Base-by-base conservation (phyloP, 2,797 vertebrate species). In the Fundulus diaphanus region DNA sequence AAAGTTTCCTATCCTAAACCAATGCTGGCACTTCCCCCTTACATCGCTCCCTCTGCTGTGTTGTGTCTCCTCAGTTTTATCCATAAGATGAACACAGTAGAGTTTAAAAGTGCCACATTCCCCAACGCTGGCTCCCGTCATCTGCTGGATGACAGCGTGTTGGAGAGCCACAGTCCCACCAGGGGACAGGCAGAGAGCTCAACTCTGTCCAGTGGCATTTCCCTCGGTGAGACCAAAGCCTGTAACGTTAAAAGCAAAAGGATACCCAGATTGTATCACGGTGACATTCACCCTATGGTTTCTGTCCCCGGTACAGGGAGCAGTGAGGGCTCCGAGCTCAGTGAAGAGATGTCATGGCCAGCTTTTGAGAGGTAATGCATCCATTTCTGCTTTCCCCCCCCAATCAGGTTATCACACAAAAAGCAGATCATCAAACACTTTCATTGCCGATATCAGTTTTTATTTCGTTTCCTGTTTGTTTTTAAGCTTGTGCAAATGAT, bases 51-150 rank as follows among this genome's bases (percentile, higher is more conserved):
- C 37, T 70, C 24, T 78, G 29, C 54, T 54, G 29, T 70, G 35
- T n/a, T 73, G 11, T 76, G 20, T 69, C 49, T 57, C 48, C 87
- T 31, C 76, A 99, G 98, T 91, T 99, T 99, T 85, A 99, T 99
- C 79, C 97, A 99, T 89, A 99, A 99, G 83, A 99, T 98, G 96
- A 99, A 98, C 86, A 97, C 97, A 0, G 94, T 96, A 1, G 98
- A 99, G 75, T 99, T 99, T 82, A 99, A 99, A 90, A 99, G 98
- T 1, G 98, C 98, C 0, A 99, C 98, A 0, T 99, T 99, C 91
- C 98, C 98, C 71, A 99, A 99, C 3, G 97, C 97, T 0, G 97
- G 97, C 11, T 97, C 98, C 24, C 95, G 98, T 68, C 98, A 99
- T 77, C 95, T 99, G 44, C 86, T 99, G 90, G 98, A 99, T 8